Conservation (phyloP, 2,113 vertebrate genomes). For the Melanostigma gelatinosum region DNA sequence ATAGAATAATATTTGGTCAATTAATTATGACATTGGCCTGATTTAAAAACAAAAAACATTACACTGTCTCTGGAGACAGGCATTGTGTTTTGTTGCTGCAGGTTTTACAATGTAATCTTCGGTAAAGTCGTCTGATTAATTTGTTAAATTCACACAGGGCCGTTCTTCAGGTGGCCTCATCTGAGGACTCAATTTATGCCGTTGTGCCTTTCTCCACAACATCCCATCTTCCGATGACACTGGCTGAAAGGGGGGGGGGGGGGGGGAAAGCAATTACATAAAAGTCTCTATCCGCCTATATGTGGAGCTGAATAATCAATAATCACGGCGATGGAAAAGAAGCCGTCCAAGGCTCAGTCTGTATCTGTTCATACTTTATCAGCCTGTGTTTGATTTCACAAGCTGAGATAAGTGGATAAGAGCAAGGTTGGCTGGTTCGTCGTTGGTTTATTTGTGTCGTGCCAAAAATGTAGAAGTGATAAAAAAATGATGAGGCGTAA, state of each 20-base stretch:
- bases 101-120: not conserved
- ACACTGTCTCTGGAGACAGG: not conserved
- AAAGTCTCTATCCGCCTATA: not conserved
- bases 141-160: not conserved
- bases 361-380: not conserved
- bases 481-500: not conserved
- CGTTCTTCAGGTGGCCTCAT: slow-evolving; percentile 3
- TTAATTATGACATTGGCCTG: not conserved
- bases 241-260: not conserved
- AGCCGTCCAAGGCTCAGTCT: not conserved
- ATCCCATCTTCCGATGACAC: not conserved
- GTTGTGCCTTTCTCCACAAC: not conserved
- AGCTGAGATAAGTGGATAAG: not conserved
- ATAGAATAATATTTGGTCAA: not conserved
- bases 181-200: not conserved
- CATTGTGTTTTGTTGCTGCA: not conserved
- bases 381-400: not conserved
- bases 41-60: not conserved
- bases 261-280: not conserved
- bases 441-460: not conserved
- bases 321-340: slow-evolving; percentile 13
- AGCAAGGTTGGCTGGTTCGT: not conserved
- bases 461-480: not conserved
- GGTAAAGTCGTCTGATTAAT: not conserved
- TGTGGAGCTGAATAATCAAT: slow-evolving; percentile 9